Base-by-base conservation (phyloP, 2,888 invertebrate genomes). In the Hemaris fuciformis region DNA sequence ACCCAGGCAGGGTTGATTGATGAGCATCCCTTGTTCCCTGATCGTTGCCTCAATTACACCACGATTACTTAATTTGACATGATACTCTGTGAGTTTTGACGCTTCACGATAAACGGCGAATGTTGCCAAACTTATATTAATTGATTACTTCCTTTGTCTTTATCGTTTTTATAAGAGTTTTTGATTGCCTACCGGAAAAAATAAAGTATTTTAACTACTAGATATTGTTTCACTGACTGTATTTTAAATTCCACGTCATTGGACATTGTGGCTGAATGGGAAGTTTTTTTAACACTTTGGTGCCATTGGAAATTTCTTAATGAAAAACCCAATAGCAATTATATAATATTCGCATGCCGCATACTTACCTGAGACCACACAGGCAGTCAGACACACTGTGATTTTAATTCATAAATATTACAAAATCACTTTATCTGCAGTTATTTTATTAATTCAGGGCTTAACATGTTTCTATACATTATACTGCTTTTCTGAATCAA, bases 21-120 rank as follows among this genome's bases (percentile, higher is more conserved):
- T 91, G 89, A 88, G 80, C 76, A 73, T 76, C 83, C 81, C 84
- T 83, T 88, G 87, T 85, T 84, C 80, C 76, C 81, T 85, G 88
- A 88, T 88, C 84, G 85, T 77, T 79, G 77, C 79, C 82, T 85
- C 87, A 84, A 88, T 89, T 89, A 88, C 88, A 85, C 78, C 78
- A 71, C 84, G 86, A 89, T 89, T 88, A 88, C 85, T 88, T 88
- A 87, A 89, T 89, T 87, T 88, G 87, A 91, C 88, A 89, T 88
- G 88, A 90, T 89, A 88, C 84, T 77, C 72, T 70, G 71, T 65
- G 63, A 76, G 71, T 75, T 75, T 72, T 67, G 77, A 77, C 77
- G 70, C 76, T 75, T 70, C 67, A 65, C 74, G 68, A 72, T 76
- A 75, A 74, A 70, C 69, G 66, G 69, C 68, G 63, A 75, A 72